These are phyloP conservation scores for Sceloporus undulatus DNA, from an alignment of 2,113 vertebrate genomes.

Conservation along the genomic window DNA sequence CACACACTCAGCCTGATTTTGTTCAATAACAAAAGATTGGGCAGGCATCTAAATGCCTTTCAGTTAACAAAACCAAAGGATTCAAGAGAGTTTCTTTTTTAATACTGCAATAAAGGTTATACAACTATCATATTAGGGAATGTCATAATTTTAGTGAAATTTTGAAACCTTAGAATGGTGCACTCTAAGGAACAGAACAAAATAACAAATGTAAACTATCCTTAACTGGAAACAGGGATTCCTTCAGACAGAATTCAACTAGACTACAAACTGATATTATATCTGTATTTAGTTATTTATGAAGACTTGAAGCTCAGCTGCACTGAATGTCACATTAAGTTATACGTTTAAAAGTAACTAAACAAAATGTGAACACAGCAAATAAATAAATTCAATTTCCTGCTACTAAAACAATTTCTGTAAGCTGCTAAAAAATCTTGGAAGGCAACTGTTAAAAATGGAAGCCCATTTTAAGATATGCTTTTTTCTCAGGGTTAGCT, in stretches of 20 bases:
- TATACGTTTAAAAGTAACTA: not conserved
- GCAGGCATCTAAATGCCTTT: not conserved
- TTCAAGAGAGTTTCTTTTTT: not conserved
- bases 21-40: too few species aligned
- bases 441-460: not conserved
- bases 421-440: not conserved
- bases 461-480: conserved; percentile 8
- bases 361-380: not conserved
- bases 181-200: not conserved
- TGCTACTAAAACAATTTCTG: not conserved
- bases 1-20: too few species aligned
- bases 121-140: not conserved
- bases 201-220: not conserved
- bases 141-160: not conserved
- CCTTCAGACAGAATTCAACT: not conserved
- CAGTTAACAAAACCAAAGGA: not conserved
- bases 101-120: not conserved
- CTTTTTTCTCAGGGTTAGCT: not conserved
- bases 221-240: not conserved
- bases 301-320: not conserved
- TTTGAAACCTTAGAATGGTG: not conserved
- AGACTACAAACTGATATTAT: not conserved
- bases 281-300: not conserved
- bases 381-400: not conserved
- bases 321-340: not conserved